These are phyloP conservation scores for Acrocephalus scirpaceus DNA, from an alignment of 2,797 vertebrate species.

Conservation along the genomic window DNA sequence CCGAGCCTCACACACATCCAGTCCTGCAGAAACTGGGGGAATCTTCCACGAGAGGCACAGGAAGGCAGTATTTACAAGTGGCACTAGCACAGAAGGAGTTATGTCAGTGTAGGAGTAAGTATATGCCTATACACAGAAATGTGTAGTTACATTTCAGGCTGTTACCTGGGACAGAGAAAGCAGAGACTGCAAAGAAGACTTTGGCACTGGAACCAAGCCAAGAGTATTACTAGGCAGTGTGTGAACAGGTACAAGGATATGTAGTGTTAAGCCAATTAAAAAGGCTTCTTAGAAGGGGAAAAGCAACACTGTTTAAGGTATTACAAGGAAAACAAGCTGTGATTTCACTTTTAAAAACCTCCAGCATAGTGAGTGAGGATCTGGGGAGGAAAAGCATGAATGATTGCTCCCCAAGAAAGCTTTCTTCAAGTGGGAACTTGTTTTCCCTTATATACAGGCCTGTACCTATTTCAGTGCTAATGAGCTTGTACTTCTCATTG, in stretches of 20 bases:
- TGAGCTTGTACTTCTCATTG: slow-evolving; percentile 39
- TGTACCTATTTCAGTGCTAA: slow-evolving; percentile 28
- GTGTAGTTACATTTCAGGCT: rapidly evolving
- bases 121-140: background rate
- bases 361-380: background rate
- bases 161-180: background rate
- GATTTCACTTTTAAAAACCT: slow-evolving; percentile 37
- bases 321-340: background rate
- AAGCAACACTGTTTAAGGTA: background rate
- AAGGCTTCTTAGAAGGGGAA: background rate
- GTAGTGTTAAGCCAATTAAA: background rate
- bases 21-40: background rate
- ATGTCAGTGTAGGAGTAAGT: rapidly evolving
- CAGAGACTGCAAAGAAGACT: background rate
- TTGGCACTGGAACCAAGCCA: background rate
- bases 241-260: background rate
- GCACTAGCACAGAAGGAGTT: background rate
- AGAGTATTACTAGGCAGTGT: background rate
- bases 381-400: background rate
- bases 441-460: background rate
- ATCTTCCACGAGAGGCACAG: background rate
- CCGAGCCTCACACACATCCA: background rate
- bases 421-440: slow-evolving; percentile 26
- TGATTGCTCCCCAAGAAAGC: background rate
- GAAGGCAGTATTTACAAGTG: background rate